Percentiles rank a stretch among this genome's conserved stretches.
Evolutionary conservation across 2,888 invertebrate genomes (phyloP).

Genomic region (Eupithecia vulgata): DNA sequence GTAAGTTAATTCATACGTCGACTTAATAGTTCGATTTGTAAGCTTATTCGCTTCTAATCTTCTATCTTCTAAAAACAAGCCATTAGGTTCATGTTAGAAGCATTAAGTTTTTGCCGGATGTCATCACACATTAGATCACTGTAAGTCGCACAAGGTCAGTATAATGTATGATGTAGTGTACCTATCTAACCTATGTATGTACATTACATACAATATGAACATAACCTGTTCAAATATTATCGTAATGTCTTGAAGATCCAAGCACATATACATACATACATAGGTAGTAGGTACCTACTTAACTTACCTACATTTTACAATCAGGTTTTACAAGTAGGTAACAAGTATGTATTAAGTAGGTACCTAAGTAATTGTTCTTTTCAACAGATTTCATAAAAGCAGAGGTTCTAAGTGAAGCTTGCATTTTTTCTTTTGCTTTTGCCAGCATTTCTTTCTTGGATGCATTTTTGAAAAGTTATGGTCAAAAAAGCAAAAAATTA

Average conservation of each 20-base stretch:
- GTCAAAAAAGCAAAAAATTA: too few relatives aligned
- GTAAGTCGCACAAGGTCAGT: conserved; percentile 39
- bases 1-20: neutral
- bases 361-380: neutral
- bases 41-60: conserved; percentile 9
- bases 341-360: too few relatives aligned
- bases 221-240: conserved; percentile 29
- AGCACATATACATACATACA: neutral
- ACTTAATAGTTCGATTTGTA: conserved; percentile 6
- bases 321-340: neutral
- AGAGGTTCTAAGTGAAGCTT: neutral
- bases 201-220: too few relatives aligned
- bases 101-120: conserved; percentile 39
- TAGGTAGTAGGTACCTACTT: too few relatives aligned
- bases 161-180: conserved; percentile 24
- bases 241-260: conserved; percentile 21
- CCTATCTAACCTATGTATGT: too few relatives aligned
- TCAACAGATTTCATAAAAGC: neutral
- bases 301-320: neutral
- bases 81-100: conserved; percentile 40
- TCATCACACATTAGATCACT: conserved; percentile 43
- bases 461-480: too few relatives aligned
- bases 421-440: neutral
- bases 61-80: conserved; percentile 5
- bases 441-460: too few relatives aligned